Evolutionary conservation across 2,113 vertebrate species (phyloP).

Genomic region (Neolamprologus sp.): DNA sequence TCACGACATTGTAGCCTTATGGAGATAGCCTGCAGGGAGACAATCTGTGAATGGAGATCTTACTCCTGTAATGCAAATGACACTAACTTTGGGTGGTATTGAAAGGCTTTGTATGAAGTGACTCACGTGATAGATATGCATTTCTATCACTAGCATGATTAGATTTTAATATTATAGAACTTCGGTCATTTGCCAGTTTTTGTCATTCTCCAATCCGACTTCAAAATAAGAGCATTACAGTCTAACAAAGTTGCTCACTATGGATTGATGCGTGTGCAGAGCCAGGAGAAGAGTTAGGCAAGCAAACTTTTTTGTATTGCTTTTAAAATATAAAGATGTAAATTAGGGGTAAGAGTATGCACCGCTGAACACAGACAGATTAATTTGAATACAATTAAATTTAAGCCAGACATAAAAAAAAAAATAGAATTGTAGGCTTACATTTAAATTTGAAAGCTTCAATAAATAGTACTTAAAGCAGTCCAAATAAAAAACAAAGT

Average conservation of each 20-base stretch:
- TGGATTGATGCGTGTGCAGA: neutral
- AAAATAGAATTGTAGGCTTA: neutral
- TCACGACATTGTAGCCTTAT: slow-evolving; percentile 46
- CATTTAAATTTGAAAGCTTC: neutral
- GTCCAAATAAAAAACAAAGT: neutral
- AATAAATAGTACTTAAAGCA: neutral
- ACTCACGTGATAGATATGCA: neutral
- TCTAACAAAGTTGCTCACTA: neutral
- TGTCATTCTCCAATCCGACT: neutral
- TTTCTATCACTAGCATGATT: neutral
- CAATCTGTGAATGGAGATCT: slow-evolving; percentile 41
- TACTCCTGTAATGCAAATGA: slow-evolving; percentile 7
- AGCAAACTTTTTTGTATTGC: neutral
- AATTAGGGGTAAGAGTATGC: neutral
- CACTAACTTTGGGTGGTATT: neutral
- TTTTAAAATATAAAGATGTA: neutral
- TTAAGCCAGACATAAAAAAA: neutral
- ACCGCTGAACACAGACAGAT: neutral
- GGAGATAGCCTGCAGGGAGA: slow-evolving; percentile 38
- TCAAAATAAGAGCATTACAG: neutral
- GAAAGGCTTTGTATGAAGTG: neutral
- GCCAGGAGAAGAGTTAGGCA: neutral
- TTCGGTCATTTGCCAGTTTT: neutral
- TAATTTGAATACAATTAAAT: neutral
- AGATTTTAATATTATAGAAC: neutral